Evolutionary conservation across 1,140 invertebrate species (phyloP).

Genomic region (Schmidtea mediterranea): DNA sequence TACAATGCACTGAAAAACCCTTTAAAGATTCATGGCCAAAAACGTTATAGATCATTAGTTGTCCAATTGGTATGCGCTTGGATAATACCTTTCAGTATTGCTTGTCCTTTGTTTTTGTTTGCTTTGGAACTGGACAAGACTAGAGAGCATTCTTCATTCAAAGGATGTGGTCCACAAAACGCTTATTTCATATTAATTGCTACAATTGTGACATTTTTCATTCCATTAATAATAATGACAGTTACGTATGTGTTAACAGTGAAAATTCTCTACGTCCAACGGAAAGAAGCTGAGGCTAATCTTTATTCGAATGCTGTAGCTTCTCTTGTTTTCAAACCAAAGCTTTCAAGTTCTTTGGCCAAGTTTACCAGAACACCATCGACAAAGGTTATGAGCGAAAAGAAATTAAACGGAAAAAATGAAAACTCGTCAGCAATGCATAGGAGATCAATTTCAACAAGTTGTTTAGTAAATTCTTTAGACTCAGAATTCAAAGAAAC

Average conservation of each 20-base stretch:
- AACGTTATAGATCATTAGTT: slow-evolving; percentile 46
- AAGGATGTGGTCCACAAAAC: slow-evolving; percentile 42
- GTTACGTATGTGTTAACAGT: slow-evolving; percentile 63
- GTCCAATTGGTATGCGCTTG: slow-evolving; percentile 57
- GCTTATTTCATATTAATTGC: slow-evolving; percentile 60
- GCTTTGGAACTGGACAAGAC: slow-evolving; percentile 33
- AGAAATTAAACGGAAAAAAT: no score
- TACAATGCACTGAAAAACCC: slow-evolving; percentile 43
- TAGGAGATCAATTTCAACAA: no score
- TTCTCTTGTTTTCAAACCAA: not conserved
- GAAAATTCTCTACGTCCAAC: slow-evolving; percentile 16
- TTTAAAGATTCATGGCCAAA: slow-evolving; percentile 48
- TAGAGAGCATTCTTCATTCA: slow-evolving; percentile 11
- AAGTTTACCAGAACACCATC: no score
- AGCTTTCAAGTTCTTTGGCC: no score
- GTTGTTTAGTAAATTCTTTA: no score
- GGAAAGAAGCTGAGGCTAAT: slow-evolving; percentile 5
- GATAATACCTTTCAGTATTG: slow-evolving; percentile 55
- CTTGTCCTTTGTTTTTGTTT: slow-evolving; percentile 50
- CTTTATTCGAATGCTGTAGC: slow-evolving; percentile 3
- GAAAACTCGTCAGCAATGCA: no score
- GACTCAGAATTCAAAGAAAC: no score
- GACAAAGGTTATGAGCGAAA: no score
- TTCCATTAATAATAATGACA: slow-evolving; percentile 65
- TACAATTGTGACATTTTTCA: slow-evolving; percentile 65